Base-by-base conservation (phyloP, 2,888 invertebrate species). In the Terebella lapidaria region DNA sequence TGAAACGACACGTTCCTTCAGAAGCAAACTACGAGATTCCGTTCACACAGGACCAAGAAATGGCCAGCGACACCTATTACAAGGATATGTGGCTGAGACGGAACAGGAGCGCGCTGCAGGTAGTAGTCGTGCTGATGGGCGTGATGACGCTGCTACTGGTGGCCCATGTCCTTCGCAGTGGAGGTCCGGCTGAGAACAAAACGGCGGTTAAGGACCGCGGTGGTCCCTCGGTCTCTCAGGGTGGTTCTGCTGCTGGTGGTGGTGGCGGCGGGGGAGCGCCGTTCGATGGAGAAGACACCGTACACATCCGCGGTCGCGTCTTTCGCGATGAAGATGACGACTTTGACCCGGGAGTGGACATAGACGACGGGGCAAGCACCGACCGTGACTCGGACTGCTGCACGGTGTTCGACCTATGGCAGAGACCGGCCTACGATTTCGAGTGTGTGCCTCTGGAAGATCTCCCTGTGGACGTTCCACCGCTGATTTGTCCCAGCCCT, bases 361-460 rank as follows among this genome's bases (percentile, higher is more conserved):
- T 20, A 5, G 49, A 49, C 18, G 24, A n/a, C 18, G 49, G 10
- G 24, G 49, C 18, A 20, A 24, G 5, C 5, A 22, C 5, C n/a
- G 49, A 49, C 18, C 49, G 22, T 15, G 24, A n/a, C 18, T 10
- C 49, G 18, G 49, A 22, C 5, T 49, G 49, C 24, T 49, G 49
- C 24, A 49, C 49, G 18, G 5, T 49, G 5, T 49, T 20, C 49
- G 49, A 49, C 49, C 49, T 49, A 49, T 49, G 49, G 49, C 49
- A 22, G 49, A n/a, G 5, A 5, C 10, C 5, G n/a, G 22, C 18
- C 15, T 15, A 49, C 24, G 49, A 49, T 24, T 49, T 49, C 49
- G 49, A 49, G 49, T 49, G 49, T 22, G 5, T 5, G 15, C 18
- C 49, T 15, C 49, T 49, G 49, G n/a, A 35, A 10, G 49, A 49